A percentile compares a stretch with the other conserved stretches of the same genome.
These are phyloP conservation scores for Epinephelus awoara DNA, from an alignment of 2,797 vertebrate species.

Conservation along the genomic window DNA sequence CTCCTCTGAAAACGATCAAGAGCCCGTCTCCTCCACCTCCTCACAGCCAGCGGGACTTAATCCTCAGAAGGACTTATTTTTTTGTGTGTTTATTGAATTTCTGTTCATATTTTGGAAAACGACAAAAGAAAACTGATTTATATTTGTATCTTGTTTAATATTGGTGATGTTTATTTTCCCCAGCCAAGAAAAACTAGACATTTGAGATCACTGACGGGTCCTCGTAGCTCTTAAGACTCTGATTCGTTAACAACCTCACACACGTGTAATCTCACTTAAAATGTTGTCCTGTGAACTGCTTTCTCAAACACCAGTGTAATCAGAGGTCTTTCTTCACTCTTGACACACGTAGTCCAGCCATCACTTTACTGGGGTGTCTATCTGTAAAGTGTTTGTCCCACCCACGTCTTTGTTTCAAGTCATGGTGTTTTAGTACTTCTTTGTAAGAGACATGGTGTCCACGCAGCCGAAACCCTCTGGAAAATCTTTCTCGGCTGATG, in stretches of 20 bases:
- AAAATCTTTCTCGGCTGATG: conserved; percentile 17
- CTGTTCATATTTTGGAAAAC: conserved; percentile 83
- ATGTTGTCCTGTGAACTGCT: conserved; percentile 31
- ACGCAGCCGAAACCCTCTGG: conserved; percentile 35
- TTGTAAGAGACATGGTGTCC: conserved; percentile 25
- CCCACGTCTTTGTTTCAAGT: conserved; percentile 19
- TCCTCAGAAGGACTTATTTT: conserved; percentile 70
- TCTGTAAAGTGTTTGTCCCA: conserved; percentile 30
- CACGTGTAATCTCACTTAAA: conserved; percentile 42
- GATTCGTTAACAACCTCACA: conserved; percentile 50
- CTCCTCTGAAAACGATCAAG: conserved; percentile 45
- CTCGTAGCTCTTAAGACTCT: conserved; percentile 78
- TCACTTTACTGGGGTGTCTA: conserved; percentile 23
- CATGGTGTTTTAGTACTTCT: conserved; percentile 38
- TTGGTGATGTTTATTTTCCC: conserved; percentile 59
- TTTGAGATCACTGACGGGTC: conserved; percentile 61
- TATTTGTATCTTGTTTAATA: conserved; percentile 89
- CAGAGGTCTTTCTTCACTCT: conserved; percentile 25
- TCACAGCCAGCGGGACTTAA: conserved; percentile 69
- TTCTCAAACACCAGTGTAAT: conserved; percentile 37
- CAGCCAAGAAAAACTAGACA: conserved; percentile 57
- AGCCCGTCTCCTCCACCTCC: conserved; percentile 43
- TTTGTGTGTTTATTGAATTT: conserved; percentile 75
- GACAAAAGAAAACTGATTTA: conserved; percentile 84
- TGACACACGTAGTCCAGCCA: conserved; percentile 27